Conservation (phyloP, 2,888 invertebrate species). For the Chorisops tibialis region DNA sequence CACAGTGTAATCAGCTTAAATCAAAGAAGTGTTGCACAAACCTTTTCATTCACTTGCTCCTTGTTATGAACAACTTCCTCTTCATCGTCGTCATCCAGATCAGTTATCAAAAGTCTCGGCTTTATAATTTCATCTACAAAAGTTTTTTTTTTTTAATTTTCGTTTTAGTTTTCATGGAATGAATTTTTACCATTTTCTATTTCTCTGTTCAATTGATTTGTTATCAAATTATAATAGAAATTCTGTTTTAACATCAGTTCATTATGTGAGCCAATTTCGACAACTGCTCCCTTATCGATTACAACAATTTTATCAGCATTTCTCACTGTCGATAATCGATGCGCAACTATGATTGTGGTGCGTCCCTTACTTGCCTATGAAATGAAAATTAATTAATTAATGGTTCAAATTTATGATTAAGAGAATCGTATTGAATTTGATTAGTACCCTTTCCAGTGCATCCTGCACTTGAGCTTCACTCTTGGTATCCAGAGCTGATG, state of each 20-base stretch:
- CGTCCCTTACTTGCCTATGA: conserved; percentile 62
- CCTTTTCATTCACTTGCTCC: too few relatives aligned
- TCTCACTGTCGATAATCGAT: conserved; percentile 63
- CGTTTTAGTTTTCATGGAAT: conserved; percentile 26
- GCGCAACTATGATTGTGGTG: conserved; percentile 67
- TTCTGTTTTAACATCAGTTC: conserved; percentile 60
- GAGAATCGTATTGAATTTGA: background rate
- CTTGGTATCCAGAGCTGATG: conserved; percentile 71
- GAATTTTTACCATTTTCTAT: background rate
- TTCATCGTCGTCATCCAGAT: conserved; percentile 9
- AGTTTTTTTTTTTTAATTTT: conserved; percentile 41
- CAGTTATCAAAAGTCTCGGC: conserved; percentile 30
- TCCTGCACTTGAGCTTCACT: conserved; percentile 72
- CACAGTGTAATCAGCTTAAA: too few relatives aligned
- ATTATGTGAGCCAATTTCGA: conserved; percentile 66
- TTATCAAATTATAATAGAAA: conserved; percentile 61
- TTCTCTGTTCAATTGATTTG: conserved; percentile 51
- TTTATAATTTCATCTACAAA: conserved; percentile 38
- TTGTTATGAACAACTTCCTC: background rate
- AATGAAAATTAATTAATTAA: background rate
- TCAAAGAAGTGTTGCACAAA: too few relatives aligned
- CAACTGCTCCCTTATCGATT: conserved; percentile 62
- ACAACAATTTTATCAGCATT: conserved; percentile 64
- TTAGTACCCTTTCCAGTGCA: conserved; percentile 63
- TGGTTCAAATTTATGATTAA: background rate